These are phyloP conservation scores for Callitettix versicolor DNA, from an alignment of 1,140 invertebrate species.

Conservation along the genomic window DNA sequence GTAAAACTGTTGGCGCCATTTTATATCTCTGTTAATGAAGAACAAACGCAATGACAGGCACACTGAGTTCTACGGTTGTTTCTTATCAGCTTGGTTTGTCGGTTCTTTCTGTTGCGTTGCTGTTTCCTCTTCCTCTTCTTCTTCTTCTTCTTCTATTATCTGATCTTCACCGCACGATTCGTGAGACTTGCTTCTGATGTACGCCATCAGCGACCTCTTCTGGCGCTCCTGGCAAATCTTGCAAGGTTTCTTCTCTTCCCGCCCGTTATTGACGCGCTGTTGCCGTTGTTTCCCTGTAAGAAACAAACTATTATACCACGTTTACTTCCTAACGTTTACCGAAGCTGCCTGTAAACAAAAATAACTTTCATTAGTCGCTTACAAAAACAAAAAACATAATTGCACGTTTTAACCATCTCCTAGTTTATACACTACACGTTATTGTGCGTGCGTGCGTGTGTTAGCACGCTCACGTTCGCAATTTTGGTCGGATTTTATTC, in stretches of 20 bases:
- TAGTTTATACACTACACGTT: too few species aligned
- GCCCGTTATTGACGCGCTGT: not conserved
- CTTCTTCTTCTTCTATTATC: slow-evolving; percentile 44
- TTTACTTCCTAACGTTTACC: not conserved
- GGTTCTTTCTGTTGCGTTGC: not conserved
- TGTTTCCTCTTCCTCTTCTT: slow-evolving; percentile 5
- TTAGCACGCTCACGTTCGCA: too few species aligned
- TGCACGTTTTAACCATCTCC: too few species aligned
- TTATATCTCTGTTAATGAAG: too few species aligned
- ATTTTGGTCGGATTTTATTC: too few species aligned
- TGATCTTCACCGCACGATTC: slow-evolving; percentile 36
- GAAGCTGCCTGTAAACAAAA: too few species aligned
- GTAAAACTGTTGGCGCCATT: too few species aligned
- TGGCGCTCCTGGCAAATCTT: slow-evolving; percentile 44
- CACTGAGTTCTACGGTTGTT: too few species aligned
- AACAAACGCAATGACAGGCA: too few species aligned
- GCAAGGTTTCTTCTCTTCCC: slow-evolving; percentile 34
- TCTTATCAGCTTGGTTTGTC: not conserved
- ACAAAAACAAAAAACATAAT: too few species aligned
- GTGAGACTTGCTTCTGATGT: slow-evolving; percentile 40
- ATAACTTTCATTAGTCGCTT: too few species aligned
- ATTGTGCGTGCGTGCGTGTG: too few species aligned
- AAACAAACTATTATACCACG: not conserved
- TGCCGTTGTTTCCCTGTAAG: slow-evolving; percentile 8
- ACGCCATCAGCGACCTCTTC: slow-evolving; percentile 39